phyloP scores from a whole-genome alignment of 2,888 invertebrate genomes.

The Micropterix aruncella region DNA sequence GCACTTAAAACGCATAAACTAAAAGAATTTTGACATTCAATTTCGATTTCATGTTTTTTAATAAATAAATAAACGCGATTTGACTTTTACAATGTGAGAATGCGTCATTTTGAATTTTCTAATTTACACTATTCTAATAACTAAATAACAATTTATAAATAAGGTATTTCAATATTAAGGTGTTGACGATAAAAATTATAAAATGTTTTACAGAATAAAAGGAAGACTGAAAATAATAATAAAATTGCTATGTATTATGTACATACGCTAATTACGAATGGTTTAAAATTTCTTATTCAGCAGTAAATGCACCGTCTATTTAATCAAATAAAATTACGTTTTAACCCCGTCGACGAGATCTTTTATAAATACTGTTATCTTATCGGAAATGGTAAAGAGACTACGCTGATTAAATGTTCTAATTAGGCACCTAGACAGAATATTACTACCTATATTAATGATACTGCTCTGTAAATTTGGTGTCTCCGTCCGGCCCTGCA shows the following conservation, averaged over 20 bases:
- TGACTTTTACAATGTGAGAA: too few relatives aligned
- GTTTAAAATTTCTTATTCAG: too few relatives aligned
- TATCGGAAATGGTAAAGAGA: slow-evolving; percentile 2
- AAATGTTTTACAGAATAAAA: too few relatives aligned
- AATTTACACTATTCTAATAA: neutral
- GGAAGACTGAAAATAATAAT: neutral
- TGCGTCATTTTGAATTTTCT: neutral
- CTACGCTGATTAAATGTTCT: neutral
- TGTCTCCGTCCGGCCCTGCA: too few relatives aligned
- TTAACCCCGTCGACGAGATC: neutral
- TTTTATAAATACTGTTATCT: neutral
- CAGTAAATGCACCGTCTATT: too few relatives aligned
- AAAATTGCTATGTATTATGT: neutral
- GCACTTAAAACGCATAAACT: slow-evolving; percentile 10
- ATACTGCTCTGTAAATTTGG: slow-evolving; percentile 1
- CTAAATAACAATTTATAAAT: neutral
- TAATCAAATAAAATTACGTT: too few relatives aligned
- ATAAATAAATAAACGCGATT: too few relatives aligned
- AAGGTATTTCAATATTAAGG: neutral
- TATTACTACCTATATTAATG: neutral
- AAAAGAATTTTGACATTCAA: too few relatives aligned
- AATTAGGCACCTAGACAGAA: slow-evolving; percentile 1
- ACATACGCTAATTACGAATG: too few relatives aligned
- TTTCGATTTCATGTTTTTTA: too few relatives aligned
- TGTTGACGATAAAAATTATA: neutral